Evolutionary conservation across 2,113 vertebrate genomes (phyloP), one percentile per base, ranked within the genome.

Genomic region (Peromyscus leucopus): DNA sequence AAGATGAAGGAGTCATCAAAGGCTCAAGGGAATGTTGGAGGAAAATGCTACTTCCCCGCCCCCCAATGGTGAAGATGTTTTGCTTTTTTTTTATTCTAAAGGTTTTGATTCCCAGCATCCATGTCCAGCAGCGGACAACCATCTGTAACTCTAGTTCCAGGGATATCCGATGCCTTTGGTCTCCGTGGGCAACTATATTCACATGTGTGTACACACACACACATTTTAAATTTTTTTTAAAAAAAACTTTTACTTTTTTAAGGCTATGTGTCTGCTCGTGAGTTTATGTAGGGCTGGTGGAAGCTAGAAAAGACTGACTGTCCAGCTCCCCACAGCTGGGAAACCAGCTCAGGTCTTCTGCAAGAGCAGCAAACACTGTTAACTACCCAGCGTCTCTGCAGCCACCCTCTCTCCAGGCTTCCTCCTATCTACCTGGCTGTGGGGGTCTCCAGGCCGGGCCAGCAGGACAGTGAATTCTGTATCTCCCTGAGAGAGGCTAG

Each of bases 381-480:
- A 11, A 85, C 63, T 55, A 13, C 36, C 16, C 11, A 39, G 55
- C 36, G 1, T 39, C 33, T 28, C 92, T 93, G 10, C 22, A 71
- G 65, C 24, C 36, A 65, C 2, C 36, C 31, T 84, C 33, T 74
- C 22, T 69, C 33, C 24, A 4, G 42, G 36, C 42, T 21, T 24
- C 10, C 79, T 31, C 31, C 0, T 17, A 28, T 9, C 39, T 36
- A 33, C 2, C 28, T 42, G 28, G 63, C 55, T 36, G 67, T 59
- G 55, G n/a, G 61, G 12, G 21, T 39, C 24, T 63, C 12, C 3
- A 36, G 1, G 42, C 89, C 1, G 17, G 17, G 16, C 28, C 42
- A 11, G 48, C 57, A 0, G 71, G 39, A 28, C 2, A 1, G 39
- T 0, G 42, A 76, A 11, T 6, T 79, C 2, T 5, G n/a, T 39